A percentile compares a stretch with the other conserved stretches of the same genome.
Conservation (phyloP, 2,113 vertebrate genomes). For the Gavia stellata region DNA sequence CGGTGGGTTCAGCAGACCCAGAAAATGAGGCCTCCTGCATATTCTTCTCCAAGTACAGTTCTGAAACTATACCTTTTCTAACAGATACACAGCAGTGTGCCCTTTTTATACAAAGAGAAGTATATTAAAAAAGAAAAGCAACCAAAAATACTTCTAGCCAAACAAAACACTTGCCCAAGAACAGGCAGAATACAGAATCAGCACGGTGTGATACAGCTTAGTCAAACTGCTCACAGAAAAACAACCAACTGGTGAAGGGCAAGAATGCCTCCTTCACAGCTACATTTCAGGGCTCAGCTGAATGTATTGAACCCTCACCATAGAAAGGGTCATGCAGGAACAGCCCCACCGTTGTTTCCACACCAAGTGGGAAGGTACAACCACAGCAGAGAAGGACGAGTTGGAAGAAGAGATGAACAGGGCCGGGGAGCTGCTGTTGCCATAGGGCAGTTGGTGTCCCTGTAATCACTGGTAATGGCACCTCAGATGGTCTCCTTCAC, state of each 20-base stretch:
- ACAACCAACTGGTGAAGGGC: accelerated
- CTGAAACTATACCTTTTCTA: background rate
- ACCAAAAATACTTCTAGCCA: background rate
- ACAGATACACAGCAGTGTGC: background rate
- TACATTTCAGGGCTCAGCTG: background rate
- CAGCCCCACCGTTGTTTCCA: background rate
- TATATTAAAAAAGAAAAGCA: background rate
- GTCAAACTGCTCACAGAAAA: background rate
- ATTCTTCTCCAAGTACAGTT: background rate
- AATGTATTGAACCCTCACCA: accelerated
- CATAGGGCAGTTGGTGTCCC: too few species aligned
- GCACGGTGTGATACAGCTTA: background rate
- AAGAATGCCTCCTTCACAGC: background rate
- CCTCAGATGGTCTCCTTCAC: background rate
- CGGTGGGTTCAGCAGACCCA: background rate
- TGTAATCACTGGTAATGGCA: background rate
- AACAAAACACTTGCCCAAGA: background rate
- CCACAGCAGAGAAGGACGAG: accelerated
- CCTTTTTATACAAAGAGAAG: background rate
- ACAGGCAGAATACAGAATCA: background rate
- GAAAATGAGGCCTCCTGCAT: background rate
- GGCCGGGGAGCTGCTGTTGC: background rate
- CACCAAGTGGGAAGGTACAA: background rate
- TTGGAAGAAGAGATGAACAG: background rate
- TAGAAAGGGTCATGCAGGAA: background rate